Conservation (phyloP, 1,140 invertebrate genomes). For the Drosophila seguyi region DNA sequence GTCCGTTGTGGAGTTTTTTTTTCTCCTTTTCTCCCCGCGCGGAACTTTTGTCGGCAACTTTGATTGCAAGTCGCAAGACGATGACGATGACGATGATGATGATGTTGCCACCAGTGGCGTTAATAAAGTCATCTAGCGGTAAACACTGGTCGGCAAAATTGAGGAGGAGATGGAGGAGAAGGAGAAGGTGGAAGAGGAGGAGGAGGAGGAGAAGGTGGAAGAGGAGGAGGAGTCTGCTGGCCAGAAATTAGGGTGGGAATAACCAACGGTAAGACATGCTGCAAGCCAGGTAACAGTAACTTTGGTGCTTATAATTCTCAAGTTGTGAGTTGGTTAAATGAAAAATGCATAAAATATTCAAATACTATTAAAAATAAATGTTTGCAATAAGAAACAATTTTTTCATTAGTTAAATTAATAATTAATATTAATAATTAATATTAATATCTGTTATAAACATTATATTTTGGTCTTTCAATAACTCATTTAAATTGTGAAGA, state of each 20-base stretch:
- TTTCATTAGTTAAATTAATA: too few relatives aligned
- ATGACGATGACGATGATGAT: constrained; percentile 35
- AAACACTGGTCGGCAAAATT: constrained; percentile 41
- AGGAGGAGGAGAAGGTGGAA: neutral
- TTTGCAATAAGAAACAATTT: too few relatives aligned
- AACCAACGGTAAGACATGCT: neutral
- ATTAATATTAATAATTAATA: too few relatives aligned
- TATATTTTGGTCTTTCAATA: too few relatives aligned
- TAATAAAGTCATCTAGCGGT: constrained; percentile 81
- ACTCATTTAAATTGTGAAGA: too few relatives aligned
- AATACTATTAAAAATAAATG: too few relatives aligned
- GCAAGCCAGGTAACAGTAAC: neutral
- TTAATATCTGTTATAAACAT: too few relatives aligned
- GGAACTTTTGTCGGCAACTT: constrained; percentile 61
- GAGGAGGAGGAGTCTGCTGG: neutral
- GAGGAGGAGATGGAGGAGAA: neutral
- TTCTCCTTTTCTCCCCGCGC: neutral
- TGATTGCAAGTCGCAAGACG: constrained; percentile 64
- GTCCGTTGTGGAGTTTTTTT: constrained; percentile 10
- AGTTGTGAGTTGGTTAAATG: neutral
- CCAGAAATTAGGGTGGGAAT: constrained; percentile 4
- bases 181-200: neutral
- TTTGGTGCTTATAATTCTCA: neutral
- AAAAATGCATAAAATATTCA: neutral
- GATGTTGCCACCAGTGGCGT: constrained; percentile 57